phyloP scores from a whole-genome alignment of 2,113 vertebrate genomes.

The Dascyllus trimaculatus region DNA sequence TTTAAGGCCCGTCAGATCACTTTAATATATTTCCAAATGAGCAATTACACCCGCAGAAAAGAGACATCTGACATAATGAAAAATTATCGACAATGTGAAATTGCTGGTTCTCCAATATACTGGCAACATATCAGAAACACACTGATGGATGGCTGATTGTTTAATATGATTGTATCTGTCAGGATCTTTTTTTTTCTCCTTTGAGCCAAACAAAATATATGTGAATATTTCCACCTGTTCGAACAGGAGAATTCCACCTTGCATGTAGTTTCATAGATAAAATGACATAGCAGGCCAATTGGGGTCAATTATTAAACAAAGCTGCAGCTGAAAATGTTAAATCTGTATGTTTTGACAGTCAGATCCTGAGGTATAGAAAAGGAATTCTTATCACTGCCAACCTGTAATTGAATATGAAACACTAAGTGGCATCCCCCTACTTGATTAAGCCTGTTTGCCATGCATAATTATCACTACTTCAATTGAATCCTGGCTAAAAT shows the following conservation, averaged over 20 bases:
- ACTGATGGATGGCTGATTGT: slow-evolving; percentile 59
- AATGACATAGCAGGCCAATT: not conserved
- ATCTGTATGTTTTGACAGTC: not conserved
- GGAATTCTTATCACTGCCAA: not conserved
- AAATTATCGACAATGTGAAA: slow-evolving; percentile 15
- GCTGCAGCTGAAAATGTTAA: not conserved
- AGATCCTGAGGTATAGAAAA: not conserved
- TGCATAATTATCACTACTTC: slow-evolving; percentile 8
- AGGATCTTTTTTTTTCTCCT: slow-evolving; percentile 2
- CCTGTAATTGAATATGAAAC: not conserved
- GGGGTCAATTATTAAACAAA: not conserved
- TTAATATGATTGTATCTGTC: slow-evolving; percentile 41
- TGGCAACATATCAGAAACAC: not conserved
- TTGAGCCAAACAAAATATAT: slow-evolving; percentile 17
- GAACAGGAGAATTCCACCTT: not conserved
- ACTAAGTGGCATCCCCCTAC: slow-evolving; percentile 3
- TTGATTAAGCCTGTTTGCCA: not conserved
- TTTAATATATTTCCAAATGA: slow-evolving; percentile 42
- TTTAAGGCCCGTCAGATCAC: slow-evolving; percentile 40
- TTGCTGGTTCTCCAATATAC: slow-evolving; percentile 14
- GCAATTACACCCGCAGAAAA: slow-evolving; percentile 34
- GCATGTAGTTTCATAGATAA: too few species aligned
- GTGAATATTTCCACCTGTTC: slow-evolving; percentile 7
- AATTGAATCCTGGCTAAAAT: not conserved
- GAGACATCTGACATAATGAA: slow-evolving; percentile 26